Conservation (phyloP, 2,113 vertebrate species). For the Actenoides lindsayi region DNA sequence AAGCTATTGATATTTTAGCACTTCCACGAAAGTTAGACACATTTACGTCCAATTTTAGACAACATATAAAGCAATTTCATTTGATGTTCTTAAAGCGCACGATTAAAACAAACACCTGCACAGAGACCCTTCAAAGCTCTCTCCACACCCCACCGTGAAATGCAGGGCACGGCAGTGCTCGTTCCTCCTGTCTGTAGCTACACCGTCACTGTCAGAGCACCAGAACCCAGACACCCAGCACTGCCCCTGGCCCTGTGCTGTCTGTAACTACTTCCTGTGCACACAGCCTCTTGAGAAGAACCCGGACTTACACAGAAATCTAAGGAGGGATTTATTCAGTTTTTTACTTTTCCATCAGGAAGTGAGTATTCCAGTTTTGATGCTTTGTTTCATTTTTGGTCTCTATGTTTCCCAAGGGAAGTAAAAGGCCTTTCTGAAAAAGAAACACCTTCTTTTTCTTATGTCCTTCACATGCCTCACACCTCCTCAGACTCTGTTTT, state of each 20-base stretch:
- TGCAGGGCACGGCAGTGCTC: fast-evolving
- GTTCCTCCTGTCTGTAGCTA: fast-evolving
- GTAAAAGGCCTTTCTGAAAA: background rate
- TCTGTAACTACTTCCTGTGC: background rate
- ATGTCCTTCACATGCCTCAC: background rate
- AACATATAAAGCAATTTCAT: background rate
- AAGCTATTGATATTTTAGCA: conserved; percentile 5
- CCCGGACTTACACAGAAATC: background rate
- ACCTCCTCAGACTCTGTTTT: background rate
- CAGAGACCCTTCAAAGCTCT: background rate
- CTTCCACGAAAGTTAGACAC: conserved; percentile 11
- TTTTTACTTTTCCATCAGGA: background rate
- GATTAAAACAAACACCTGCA: background rate
- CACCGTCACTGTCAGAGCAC: background rate
- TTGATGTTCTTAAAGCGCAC: background rate
- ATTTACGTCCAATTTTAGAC: background rate
- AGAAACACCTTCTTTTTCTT: background rate
- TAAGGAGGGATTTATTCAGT: background rate
- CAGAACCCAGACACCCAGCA: fast-evolving
- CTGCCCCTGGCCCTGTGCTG: background rate
- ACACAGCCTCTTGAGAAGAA: background rate
- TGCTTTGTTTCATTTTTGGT: background rate
- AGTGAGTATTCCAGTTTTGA: background rate
- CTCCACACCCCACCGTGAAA: fast-evolving
- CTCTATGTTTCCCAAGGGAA: background rate